Conservation (phyloP, 2,888 invertebrate genomes). For the Sarcophaga carnaria region DNA sequence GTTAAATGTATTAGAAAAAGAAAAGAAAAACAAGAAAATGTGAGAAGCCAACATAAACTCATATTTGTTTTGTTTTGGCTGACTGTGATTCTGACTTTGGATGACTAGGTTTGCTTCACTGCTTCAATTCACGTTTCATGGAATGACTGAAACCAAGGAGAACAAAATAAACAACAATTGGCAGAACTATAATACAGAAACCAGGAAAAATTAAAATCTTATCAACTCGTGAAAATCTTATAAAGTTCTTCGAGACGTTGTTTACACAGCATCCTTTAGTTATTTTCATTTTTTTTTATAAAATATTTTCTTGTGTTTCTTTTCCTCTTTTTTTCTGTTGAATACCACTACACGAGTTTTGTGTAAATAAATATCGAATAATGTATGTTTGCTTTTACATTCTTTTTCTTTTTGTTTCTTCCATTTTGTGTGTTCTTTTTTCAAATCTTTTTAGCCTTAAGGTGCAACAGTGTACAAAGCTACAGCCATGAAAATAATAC, state of each 20-base stretch:
- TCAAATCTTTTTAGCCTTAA: conserved; percentile 37
- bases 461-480: conserved; percentile 51
- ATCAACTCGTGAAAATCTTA: conserved; percentile 70
- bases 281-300: conserved; percentile 33
- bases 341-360: conserved; percentile 58
- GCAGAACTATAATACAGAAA: conserved; percentile 18
- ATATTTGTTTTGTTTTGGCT: conserved; percentile 61
- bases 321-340: too few species aligned
- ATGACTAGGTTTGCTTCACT: conserved; percentile 46
- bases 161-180: conserved; percentile 10
- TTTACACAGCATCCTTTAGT: conserved; percentile 46
- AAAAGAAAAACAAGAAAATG: conserved; percentile 29
- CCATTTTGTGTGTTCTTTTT: conserved; percentile 3
- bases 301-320: too few species aligned
- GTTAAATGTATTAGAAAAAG: conserved; percentile 49
- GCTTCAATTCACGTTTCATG: conserved; percentile 41
- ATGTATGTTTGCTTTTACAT: conserved; percentile 24
- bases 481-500: conserved; percentile 33
- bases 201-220: conserved; percentile 68
- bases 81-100: conserved; percentile 37
- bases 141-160: conserved; percentile 27
- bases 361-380: conserved; percentile 67
- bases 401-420: conserved; percentile 43
- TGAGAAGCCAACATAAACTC: conserved; percentile 8
- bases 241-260: conserved; percentile 68